These are phyloP conservation scores for Hycleus phaleratus DNA, from an alignment of 1,140 invertebrate genomes.

Conservation along the genomic window DNA sequence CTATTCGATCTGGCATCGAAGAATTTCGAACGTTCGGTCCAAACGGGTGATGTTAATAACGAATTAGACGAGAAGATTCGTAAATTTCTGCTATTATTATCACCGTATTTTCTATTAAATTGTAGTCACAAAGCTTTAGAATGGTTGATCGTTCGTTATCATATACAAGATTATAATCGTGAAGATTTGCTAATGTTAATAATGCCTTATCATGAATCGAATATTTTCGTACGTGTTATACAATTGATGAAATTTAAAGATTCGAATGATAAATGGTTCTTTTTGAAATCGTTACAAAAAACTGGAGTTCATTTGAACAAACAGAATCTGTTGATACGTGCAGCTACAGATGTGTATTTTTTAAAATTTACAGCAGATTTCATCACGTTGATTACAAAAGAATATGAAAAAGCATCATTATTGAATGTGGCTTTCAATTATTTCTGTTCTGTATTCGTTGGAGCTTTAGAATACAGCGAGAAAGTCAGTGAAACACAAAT, in stretches of 20 bases:
- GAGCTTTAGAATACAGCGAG: constrained; percentile 51
- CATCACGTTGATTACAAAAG: constrained; percentile 56
- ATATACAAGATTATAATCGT: constrained; percentile 81
- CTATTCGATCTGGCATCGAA: constrained; percentile 69
- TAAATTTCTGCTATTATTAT: constrained; percentile 70
- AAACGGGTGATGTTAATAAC: constrained; percentile 65
- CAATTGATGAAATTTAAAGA: constrained; percentile 64
- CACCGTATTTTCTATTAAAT: constrained; percentile 80
- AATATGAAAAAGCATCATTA: constrained; percentile 50
- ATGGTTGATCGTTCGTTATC: constrained; percentile 85
- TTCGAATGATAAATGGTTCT: constrained; percentile 62
- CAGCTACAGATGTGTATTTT: constrained; percentile 58
- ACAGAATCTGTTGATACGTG: constrained; percentile 62
- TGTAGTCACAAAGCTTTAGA: constrained; percentile 83
- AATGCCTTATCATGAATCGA: constrained; percentile 86
- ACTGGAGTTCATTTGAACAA: constrained; percentile 63
- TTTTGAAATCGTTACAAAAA: constrained; percentile 67
- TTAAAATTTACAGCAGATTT: constrained; percentile 67
- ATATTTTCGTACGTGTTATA: constrained; percentile 75
- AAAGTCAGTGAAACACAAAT: constrained; percentile 60
- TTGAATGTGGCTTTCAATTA: constrained; percentile 69
- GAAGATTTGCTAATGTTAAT: constrained; percentile 71
- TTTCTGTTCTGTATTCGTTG: constrained; percentile 64
- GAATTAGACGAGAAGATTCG: constrained; percentile 68
- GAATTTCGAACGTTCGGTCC: constrained; percentile 71